phyloP scores from a whole-genome alignment of 37 sponge, comb jelly and placozoan species.

The Hexactinellida sp. region DNA sequence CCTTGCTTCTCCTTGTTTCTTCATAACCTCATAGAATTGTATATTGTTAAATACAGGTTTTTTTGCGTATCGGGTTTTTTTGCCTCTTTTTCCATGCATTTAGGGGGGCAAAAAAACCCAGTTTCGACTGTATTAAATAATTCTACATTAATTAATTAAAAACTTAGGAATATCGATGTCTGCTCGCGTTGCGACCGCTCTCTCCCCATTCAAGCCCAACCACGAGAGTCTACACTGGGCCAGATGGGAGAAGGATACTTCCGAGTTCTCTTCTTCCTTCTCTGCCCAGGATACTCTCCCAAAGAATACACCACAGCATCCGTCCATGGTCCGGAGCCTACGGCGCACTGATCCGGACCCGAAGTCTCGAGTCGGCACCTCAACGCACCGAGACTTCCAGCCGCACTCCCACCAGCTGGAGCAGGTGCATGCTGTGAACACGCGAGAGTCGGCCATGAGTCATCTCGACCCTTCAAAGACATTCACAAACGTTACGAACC shows the following conservation, averaged over 20 bases:
- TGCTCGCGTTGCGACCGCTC: neutral
- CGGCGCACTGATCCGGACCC: neutral
- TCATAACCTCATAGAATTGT: too few relatives aligned
- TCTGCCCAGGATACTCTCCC: neutral
- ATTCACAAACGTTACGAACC: neutral
- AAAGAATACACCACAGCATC: neutral
- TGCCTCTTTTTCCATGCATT: too few relatives aligned
- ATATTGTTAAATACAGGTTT: too few relatives aligned
- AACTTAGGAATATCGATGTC: neutral
- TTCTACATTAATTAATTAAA: too few relatives aligned
- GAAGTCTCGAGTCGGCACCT: neutral
- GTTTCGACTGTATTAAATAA: neutral
- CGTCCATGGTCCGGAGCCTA: neutral
- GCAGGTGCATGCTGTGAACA: neutral
- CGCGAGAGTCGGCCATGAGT: neutral
- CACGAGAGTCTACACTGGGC: constrained; percentile 10
- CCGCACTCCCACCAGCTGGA: neutral
- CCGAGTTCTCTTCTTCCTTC: constrained; percentile 11
- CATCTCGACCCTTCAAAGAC: constrained; percentile 11
- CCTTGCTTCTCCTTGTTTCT: too few relatives aligned
- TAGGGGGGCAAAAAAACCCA: too few relatives aligned
- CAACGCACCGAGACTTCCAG: neutral
- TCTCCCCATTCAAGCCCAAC: neutral
- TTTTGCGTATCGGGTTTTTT: too few relatives aligned
- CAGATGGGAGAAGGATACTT: constrained; percentile 8